Conservation (phyloP, 2,113 vertebrate species). For the Geothlypis trichas region DNA sequence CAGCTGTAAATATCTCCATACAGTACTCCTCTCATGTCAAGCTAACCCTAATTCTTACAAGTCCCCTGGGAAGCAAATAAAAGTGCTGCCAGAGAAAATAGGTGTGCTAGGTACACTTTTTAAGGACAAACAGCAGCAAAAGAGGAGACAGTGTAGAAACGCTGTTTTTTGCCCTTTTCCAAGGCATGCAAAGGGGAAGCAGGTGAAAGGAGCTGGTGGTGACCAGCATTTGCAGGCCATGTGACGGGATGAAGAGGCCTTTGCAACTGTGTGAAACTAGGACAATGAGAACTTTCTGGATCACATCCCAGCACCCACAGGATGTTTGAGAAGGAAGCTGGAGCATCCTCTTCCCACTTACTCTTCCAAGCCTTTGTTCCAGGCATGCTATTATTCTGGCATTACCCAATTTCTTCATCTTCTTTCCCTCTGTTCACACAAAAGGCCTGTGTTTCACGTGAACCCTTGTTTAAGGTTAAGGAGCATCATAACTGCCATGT, state of each 20-base stretch:
- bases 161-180: background rate
- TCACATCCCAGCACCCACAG: background rate
- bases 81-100: conserved; percentile 24
- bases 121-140: background rate
- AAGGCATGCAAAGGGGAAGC: background rate
- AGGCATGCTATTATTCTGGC: background rate
- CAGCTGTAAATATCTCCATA: conserved; percentile 53
- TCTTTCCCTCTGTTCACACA: conserved; percentile 13
- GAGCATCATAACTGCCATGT: conserved; percentile 4
- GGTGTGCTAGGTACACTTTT: background rate
- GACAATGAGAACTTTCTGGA: background rate
- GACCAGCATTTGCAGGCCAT: background rate
- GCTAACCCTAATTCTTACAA: conserved; percentile 9
- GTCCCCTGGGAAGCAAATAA: background rate
- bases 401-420: background rate
- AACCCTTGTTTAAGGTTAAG: conserved; percentile 20
- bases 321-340: background rate
- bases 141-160: background rate
- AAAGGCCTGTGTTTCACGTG: background rate
- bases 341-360: background rate
- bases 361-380: background rate
- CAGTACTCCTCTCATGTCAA: conserved; percentile 42
- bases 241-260: background rate
- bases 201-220: background rate
- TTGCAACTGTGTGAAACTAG: background rate